These are phyloP conservation scores for Caenorhabditis sp. DNA, from an alignment of 2,888 invertebrate species.

Conservation along the genomic window DNA sequence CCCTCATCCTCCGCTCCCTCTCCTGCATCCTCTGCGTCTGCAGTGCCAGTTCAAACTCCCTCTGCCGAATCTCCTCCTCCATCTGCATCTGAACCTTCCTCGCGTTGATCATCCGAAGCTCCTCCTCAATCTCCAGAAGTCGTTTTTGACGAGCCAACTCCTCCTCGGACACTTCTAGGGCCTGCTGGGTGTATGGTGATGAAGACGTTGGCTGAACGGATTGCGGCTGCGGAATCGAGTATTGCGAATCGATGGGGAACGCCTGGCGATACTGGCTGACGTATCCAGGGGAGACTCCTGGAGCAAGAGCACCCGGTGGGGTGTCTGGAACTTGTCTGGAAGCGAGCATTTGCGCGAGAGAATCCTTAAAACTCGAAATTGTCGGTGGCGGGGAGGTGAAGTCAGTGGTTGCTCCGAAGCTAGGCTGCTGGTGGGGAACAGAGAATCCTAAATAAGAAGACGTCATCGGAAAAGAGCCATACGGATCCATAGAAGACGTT, in stretches of 20 bases:
- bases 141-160: conserved; percentile 16
- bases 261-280: neutral
- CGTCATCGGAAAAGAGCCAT: too few species aligned
- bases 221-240: neutral
- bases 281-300: neutral
- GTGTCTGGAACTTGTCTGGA: neutral
- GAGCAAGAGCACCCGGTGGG: neutral
- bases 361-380: too few species aligned
- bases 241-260: neutral
- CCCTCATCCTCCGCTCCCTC: conserved; percentile 3
- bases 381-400: too few species aligned
- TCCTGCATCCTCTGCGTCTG: neutral
- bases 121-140: conserved; percentile 38
- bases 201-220: neutral
- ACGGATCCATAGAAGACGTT: too few species aligned
- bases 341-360: too few species aligned
- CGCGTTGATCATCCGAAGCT: conserved; percentile 20
- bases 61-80: conserved; percentile 25
- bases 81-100: conserved; percentile 30
- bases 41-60: conserved; percentile 20
- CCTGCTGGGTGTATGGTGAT: neutral
- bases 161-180: conserved; percentile 32
- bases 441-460: too few species aligned
- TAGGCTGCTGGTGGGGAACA: too few species aligned
- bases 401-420: too few species aligned